Evolutionary conservation across 2,888 invertebrate species (phyloP), one percentile per base, ranked within the genome.

Genomic region (Meiosimyza platycephala): DNA sequence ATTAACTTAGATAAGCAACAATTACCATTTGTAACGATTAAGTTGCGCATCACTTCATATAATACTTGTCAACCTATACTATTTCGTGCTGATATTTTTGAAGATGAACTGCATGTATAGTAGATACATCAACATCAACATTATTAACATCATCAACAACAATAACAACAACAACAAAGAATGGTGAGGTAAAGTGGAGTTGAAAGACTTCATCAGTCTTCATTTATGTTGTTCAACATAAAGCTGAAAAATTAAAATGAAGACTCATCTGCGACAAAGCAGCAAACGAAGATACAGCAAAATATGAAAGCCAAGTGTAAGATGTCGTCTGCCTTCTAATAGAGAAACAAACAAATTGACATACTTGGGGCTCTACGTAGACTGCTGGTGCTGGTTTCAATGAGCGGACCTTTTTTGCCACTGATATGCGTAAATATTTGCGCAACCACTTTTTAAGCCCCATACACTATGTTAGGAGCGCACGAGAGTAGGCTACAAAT

Each of bases 361-460:
- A 69, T 59, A 60, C 68, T 69, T 69, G 33, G n/a, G 51, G 50
- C 9, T 50, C 22, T 13, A 18, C 48, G 48, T 48, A 15, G 62
- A 12, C 18, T 33, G 16, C 22, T 55, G 47, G n/a, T n/a, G 18
- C 16, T 16, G 57, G 47, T 5, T 40, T n/a, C 40, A 7, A n/a
- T 33, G 28, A 15, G 15, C 16, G 16, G 60, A 11, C 16, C 60
- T 16, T 69, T 59, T 57, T 28, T 59, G 68, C 60, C 59, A 59
- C 59, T 59, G 60, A 69, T 69, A 60, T 69, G 68, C 59, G 68
- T 59, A 69, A 69, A 69, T 69, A 69, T 69, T 69, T 57, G 59
- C 51, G 28, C 59, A 59, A 28, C 18, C 68, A 59, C 68, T 57
- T 69, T 59, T 69, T 16, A 54, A 9, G 48, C 51, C 18, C 15